Percentiles rank a stretch among this genome's conserved stretches.
These are phyloP conservation scores for Rhynchopsitta pachyrhyncha DNA, from an alignment of 2,113 vertebrate genomes.

Conservation along the genomic window DNA sequence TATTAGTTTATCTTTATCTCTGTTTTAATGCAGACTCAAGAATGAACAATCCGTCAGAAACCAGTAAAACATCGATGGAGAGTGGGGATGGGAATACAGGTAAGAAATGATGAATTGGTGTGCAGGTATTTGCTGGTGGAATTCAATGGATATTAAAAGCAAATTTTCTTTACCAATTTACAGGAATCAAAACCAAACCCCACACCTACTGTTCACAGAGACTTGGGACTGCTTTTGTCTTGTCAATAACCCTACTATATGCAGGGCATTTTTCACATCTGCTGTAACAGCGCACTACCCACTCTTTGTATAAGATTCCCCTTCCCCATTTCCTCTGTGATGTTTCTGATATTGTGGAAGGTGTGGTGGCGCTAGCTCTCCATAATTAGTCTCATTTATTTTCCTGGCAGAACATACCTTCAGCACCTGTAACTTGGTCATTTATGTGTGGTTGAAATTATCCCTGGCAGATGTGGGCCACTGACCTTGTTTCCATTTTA, in stretches of 20 bases:
- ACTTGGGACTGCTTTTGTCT: neutral
- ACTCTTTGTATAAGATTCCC: neutral
- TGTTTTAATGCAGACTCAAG: slow-evolving; percentile 88
- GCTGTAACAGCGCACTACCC: neutral
- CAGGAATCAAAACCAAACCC: neutral
- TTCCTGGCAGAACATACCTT: neutral
- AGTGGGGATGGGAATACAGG: slow-evolving; percentile 90
- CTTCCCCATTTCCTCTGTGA: neutral
- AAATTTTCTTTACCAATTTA: neutral
- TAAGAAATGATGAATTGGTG: slow-evolving; percentile 60
- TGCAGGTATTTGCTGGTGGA: neutral
- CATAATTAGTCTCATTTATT: neutral
- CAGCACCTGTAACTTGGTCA: accelerated
- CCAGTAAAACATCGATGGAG: slow-evolving; percentile 94
- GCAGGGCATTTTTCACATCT: neutral
- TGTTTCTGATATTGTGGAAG: neutral
- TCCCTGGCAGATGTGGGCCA: neutral
- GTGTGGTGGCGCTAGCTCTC: neutral
- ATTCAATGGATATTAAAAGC: neutral
- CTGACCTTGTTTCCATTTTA: neutral
- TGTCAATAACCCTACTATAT: neutral
- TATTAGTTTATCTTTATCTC: slow-evolving; percentile 24
- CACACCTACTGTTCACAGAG: neutral
- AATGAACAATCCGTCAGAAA: slow-evolving; percentile 98
- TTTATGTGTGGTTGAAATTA: slow-evolving; percentile 4